Conservation (phyloP, 2,888 invertebrate genomes). For the Drosophila pseudotakahashii region DNA sequence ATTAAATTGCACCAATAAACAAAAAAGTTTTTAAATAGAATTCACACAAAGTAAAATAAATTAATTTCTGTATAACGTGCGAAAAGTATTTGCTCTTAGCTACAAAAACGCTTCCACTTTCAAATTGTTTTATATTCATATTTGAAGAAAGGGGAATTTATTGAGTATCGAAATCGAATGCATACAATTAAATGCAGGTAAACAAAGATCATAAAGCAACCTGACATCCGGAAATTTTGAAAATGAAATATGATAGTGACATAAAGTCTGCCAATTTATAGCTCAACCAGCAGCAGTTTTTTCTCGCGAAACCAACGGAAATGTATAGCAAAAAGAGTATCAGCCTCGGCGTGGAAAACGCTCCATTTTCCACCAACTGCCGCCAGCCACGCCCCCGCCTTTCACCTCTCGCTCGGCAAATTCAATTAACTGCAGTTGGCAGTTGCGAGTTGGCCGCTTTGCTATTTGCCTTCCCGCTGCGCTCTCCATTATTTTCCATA, state of each 20-base stretch:
- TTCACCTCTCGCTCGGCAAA: slow-evolving; percentile 31
- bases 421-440: slow-evolving; percentile 63
- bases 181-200: background rate
- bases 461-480: slow-evolving; percentile 45
- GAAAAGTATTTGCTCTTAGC: background rate
- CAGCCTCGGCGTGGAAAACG: background rate
- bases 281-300: background rate
- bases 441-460: slow-evolving; percentile 36
- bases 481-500: slow-evolving; percentile 52
- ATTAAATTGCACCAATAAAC: background rate
- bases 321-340: slow-evolving; percentile 17
- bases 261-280: background rate
- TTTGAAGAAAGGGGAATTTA: no score
- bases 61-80: background rate
- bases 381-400: slow-evolving; percentile 1
- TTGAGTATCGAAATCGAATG: no score
- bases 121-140: no score
- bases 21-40: background rate
- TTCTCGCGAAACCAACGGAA: background rate
- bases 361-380: background rate
- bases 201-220: background rate
- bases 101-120: no score
- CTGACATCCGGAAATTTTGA: background rate
- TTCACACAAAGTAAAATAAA: background rate
- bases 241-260: background rate